These are phyloP conservation scores for Pogonognathellus flavescens DNA, from an alignment of 1,140 invertebrate species.

Conservation along the genomic window DNA sequence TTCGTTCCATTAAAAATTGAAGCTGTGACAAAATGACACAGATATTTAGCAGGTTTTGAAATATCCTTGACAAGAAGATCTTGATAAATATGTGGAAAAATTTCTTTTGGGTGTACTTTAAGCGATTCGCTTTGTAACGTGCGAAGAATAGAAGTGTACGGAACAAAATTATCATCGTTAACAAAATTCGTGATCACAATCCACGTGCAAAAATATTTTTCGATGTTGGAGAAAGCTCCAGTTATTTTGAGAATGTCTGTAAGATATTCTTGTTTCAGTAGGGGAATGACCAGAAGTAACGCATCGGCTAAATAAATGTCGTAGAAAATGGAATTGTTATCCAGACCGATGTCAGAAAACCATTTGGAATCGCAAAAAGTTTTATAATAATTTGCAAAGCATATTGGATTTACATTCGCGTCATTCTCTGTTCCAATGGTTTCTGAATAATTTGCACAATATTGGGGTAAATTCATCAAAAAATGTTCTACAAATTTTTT, in stretches of 20 bases:
- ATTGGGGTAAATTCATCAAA: not conserved
- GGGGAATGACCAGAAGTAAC: conserved; percentile 30
- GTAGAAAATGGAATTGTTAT: not conserved
- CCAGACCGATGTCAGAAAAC: conserved; percentile 1
- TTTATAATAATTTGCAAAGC: not conserved
- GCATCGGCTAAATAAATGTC: conserved; percentile 50
- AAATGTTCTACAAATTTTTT: not conserved
- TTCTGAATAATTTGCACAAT: not conserved
- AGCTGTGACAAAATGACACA: conserved; percentile 50
- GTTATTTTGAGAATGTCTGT: not conserved
- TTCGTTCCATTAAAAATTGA: not conserved
- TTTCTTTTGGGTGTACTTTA: not conserved
- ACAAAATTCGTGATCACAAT: not conserved
- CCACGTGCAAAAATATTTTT: not conserved
- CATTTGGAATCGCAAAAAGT: not conserved
- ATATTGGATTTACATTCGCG: not conserved
- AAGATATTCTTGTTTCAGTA: not conserved
- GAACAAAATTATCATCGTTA: not conserved
- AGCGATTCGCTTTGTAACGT: conserved; percentile 6
- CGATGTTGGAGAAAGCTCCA: not conserved
- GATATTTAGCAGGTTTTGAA: conserved; percentile 4
- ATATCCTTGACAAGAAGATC: not conserved
- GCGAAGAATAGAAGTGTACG: not conserved
- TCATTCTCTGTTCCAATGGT: not conserved
- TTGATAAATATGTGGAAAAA: not conserved